Evolutionary conservation across 2,797 vertebrate genomes (phyloP).

Genomic region (Sebastes melanostomus): DNA sequence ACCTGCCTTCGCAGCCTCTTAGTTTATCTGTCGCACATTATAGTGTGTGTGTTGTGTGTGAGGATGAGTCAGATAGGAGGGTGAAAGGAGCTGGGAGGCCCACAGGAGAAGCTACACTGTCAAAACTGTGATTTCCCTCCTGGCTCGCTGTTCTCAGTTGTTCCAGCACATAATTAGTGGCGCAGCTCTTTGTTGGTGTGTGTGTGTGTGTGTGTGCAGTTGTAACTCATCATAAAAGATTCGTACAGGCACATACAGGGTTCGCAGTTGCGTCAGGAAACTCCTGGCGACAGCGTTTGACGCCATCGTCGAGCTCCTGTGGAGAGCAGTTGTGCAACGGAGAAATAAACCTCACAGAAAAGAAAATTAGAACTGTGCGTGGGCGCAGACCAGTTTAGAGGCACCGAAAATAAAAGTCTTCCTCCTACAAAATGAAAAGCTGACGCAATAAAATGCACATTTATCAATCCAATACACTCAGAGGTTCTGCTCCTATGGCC

Average conservation of each 20-base stretch:
- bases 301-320: neutral
- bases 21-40: constrained; percentile 4
- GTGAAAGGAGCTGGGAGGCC: constrained; percentile 20
- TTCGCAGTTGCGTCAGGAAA: constrained; percentile 11
- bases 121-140: constrained; percentile 61
- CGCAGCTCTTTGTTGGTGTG: neutral
- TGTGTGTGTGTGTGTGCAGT: neutral
- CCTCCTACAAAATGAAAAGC: neutral
- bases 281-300: neutral
- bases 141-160: constrained; percentile 38
- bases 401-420: neutral
- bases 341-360: neutral
- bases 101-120: constrained; percentile 53
- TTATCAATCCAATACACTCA: neutral
- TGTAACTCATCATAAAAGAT: constrained; percentile 4
- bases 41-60: neutral
- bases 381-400: neutral
- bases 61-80: constrained; percentile 50
- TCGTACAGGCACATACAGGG: neutral
- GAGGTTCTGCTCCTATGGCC: too few relatives aligned
- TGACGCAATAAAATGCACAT: neutral
- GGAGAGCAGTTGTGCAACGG: neutral
- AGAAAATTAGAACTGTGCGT: neutral
- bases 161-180: constrained; percentile 45
- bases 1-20: neutral